Percentiles rank a stretch among this genome's conserved stretches.
Evolutionary conservation across 2,888 invertebrate genomes (phyloP).

Genomic region (Cheilosia pagana): DNA sequence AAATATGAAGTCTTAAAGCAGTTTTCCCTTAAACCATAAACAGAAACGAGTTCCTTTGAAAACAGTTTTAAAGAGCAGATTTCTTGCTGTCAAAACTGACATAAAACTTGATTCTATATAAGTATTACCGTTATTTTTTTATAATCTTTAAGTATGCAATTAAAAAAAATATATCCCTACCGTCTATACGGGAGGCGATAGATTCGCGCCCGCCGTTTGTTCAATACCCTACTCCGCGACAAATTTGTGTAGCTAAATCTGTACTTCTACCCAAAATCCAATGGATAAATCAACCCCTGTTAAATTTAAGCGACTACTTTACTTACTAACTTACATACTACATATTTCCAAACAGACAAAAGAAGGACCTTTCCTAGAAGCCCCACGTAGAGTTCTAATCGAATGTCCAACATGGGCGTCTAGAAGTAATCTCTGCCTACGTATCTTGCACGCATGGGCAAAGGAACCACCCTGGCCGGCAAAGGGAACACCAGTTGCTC

Average conservation of each 20-base stretch:
- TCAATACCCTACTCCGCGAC: too few relatives aligned
- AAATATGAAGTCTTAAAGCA: too few relatives aligned
- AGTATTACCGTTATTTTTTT: too few relatives aligned
- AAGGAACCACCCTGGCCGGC: conserved; percentile 82
- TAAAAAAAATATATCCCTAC: too few relatives aligned
- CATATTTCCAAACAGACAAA: conserved; percentile 80
- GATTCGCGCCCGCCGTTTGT: too few relatives aligned
- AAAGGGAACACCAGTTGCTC: conserved; percentile 83
- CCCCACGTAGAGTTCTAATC: conserved; percentile 84
- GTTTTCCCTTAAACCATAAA: too few relatives aligned
- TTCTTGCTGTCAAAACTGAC: too few relatives aligned
- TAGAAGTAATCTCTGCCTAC: conserved; percentile 84
- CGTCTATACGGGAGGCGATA: too few relatives aligned
- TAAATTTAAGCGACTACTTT: not conserved
- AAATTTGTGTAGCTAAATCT: not conserved
- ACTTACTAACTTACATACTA: not conserved
- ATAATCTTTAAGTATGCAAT: too few relatives aligned
- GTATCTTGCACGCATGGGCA: conserved; percentile 85
- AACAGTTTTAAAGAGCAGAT: too few relatives aligned
- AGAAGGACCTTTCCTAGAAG: conserved; percentile 84
- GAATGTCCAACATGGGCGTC: conserved; percentile 85
- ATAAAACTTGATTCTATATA: too few relatives aligned
- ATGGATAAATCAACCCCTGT: conserved; percentile 5
- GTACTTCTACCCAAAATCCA: not conserved
- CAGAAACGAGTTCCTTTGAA: too few relatives aligned